Base-by-base conservation (phyloP, 2,797 vertebrate genomes). In the Manis javanica region DNA sequence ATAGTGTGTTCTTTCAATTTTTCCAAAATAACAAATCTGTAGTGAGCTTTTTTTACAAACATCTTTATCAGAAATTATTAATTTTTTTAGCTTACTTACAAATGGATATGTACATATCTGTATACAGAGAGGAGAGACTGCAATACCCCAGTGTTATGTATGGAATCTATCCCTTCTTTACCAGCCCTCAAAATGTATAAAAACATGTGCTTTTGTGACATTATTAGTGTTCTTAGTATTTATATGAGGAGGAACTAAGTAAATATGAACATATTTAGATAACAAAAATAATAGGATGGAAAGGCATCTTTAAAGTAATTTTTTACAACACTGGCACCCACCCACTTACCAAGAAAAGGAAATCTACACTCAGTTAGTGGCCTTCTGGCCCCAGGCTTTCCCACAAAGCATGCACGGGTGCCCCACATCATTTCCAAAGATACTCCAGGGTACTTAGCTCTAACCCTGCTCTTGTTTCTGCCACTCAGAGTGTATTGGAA, bases 1-100 rank as follows among this genome's bases (percentile, higher is more conserved):
- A 68, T 84, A 75, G 75, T 75, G 55, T 77, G 37, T 96, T 91
- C 82, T 77, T 71, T 79, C 89, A 83, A 55, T 93, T 95, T 81
- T 94, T 68, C 37, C 51, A 92, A 82, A 92, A 78, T 83, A 92
- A 53, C 23, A 90, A 91, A 95, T 91, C 26, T 83, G 6, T 89
- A 72, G 37, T 90, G 13, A 88, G 8, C 42, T 75, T 75, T 66
- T 46, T 85, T 53, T 64, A 21, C 15, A 78, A 71, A 96, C 66
- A 39, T 68, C 21, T 83, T 86, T 74, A 42, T 72, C 39, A 83
- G 89, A 90, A 95, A 53, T 61, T 34, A 19, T 64, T 34, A 90
- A 55, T 46, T 61, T 74, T 72, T 74, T 85, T 57, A 53, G 64
- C 83, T 96, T 64, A 69, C 26, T 53, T 92, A 49, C 59, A 92